Percentiles rank a stretch among this genome's conserved stretches.
phyloP scores from a whole-genome alignment of 2,113 vertebrate genomes.

The Cathartes aura region DNA sequence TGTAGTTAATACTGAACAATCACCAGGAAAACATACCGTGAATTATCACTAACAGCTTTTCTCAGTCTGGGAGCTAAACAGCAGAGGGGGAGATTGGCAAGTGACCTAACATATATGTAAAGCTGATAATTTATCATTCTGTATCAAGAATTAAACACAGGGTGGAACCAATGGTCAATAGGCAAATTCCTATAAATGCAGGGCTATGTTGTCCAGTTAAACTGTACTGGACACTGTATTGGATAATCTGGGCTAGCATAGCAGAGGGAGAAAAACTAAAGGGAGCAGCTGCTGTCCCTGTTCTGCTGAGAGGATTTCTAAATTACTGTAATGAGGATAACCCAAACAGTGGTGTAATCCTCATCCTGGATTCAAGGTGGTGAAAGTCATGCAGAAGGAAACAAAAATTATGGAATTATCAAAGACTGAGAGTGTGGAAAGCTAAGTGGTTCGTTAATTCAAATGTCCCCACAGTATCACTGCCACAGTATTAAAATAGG shows the following conservation, averaged over 20 bases:
- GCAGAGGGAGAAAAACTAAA: background rate
- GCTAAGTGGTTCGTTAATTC: background rate
- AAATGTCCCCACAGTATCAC: background rate
- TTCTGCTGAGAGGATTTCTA: background rate
- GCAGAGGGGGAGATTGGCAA: background rate
- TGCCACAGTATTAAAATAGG: background rate
- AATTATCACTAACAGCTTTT: background rate
- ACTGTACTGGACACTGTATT: background rate
- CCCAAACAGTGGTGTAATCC: background rate
- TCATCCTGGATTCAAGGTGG: background rate
- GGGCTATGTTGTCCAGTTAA: background rate
- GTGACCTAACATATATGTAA: rapidly evolving
- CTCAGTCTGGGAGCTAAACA: background rate
- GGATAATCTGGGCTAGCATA: background rate
- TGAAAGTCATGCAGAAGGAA: background rate
- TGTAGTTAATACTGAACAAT: background rate
- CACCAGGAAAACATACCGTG: background rate
- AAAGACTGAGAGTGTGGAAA: background rate
- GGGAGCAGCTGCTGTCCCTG: background rate
- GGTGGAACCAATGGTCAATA: background rate
- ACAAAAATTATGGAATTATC: background rate
- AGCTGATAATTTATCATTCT: background rate
- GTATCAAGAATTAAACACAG: background rate
- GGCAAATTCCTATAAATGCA: background rate
- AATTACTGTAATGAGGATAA: background rate